Base-by-base conservation (phyloP, 2,888 invertebrate species). In the Sturmia bella region DNA sequence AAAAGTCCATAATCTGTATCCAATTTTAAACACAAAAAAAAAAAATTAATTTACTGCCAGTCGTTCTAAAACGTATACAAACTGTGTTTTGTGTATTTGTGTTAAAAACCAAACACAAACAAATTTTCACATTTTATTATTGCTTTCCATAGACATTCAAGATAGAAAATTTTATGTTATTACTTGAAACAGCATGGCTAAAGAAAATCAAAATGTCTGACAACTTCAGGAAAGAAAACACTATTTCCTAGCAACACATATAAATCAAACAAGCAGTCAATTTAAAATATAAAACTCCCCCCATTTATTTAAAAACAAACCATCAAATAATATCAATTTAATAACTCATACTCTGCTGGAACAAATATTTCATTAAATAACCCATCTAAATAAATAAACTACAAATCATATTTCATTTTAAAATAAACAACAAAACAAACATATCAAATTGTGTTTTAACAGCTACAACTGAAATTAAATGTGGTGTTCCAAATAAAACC, bases 401-500 rank as follows among this genome's bases (percentile, higher is more conserved):
- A 41, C 37, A 57, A 69, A 59, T 45, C 15, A 74, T 69, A 78
- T 82, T 59, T 78, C 74, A 78, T 64, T 78, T 70, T 59, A 61
- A 74, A 70, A 74, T n/a, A 70, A 82, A 64, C 69, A 74, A 74
- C 59, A 13, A 66, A 78, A 59, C 54, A 76, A 80, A 27, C 27
- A 27, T 27, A 76, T 73, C 56, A 61, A 70, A 66, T 13, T 21
- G 37, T 17, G 9, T 48, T 3, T 41, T 19, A 27, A 27, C 6
- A 27, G 6, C 27, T 6, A 3, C 27, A 6, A 4, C 27, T 27
- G 6, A 27, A 27, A 27, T 27, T 27, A 6, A 27, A 27, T n/a
- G n/a, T n/a, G n/a, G n/a, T n/a, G n/a, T n/a, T n/a, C n/a, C n/a
- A 27, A 3, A 27, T 3, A 27, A 27, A 27, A 27, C 27, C 27